These are phyloP conservation scores for Crocidura indochinensis DNA, from an alignment of 2,797 vertebrate species.

Conservation along the genomic window DNA sequence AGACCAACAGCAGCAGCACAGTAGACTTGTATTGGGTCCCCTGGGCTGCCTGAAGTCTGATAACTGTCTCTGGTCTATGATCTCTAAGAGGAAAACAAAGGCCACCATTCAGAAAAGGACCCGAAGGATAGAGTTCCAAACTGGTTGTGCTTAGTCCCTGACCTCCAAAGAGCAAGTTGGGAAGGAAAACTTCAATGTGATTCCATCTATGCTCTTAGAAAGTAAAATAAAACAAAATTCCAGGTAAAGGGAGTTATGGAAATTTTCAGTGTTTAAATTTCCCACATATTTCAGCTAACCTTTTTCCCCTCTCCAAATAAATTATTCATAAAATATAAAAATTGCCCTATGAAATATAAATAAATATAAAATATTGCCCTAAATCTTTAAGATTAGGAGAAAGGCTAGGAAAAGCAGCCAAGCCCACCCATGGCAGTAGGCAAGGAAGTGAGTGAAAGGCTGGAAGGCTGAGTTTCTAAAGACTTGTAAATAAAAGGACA, in stretches of 20 bases:
- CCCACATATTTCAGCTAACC: not conserved
- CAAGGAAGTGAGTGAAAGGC: constrained; percentile 1
- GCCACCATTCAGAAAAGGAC: constrained; percentile 16
- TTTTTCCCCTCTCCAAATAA: not conserved
- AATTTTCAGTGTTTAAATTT: constrained; percentile 39
- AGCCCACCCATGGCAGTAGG: not conserved
- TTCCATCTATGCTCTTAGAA: constrained; percentile 53
- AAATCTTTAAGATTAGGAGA: constrained; percentile 27
- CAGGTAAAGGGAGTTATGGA: constrained; percentile 17
- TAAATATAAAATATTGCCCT: constrained; percentile 23
- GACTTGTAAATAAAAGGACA: not conserved
- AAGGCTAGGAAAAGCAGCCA: constrained; percentile 23
- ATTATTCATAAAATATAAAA: constrained; percentile 41
- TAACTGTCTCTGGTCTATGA: not conserved
- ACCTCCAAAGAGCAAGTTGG: constrained; percentile 1
- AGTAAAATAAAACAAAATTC: constrained; percentile 9
- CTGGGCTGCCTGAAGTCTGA: not conserved
- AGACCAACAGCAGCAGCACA: not conserved
- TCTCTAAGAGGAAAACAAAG: constrained; percentile 25
- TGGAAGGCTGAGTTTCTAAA: not conserved
- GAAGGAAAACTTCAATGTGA: not conserved
- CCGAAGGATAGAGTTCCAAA: not conserved
- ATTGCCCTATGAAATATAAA: too few species aligned
- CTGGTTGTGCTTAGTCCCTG: not conserved
- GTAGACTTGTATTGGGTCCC: not conserved